Base-by-base conservation (phyloP, 2,888 invertebrate species). In the Heterodera filipjevi region DNA sequence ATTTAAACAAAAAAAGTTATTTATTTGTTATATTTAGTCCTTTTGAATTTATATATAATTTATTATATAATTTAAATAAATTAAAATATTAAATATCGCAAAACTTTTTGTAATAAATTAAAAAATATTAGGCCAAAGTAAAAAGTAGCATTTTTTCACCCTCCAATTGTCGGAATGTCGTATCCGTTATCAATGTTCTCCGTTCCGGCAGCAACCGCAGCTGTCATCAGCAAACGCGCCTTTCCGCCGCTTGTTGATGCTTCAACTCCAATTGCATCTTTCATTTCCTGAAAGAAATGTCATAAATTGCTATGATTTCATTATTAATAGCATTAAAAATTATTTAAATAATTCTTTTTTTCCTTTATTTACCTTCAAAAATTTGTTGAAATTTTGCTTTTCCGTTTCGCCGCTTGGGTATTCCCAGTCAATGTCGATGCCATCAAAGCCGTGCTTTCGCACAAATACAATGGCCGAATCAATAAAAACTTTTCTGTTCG, bases 151-250 rank as follows among this genome's bases (percentile, higher is more conserved):
- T 5, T 44, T 32, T 32, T 32, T 64, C 82, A 85, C 81, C 85
- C 82, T 64, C 89, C 89, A 32, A 91, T 82, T 30, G 84, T 84
- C 12, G 89, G 86, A 33, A 95, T 91, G 84, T 95, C 95, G 87
- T 95, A 96, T 0, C 94, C 95, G 19, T 93, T 92, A 81, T 93
- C 93, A 71, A 96, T 95, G 0, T 95, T 94, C 90, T 95, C 94
- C 86, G 94, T 94, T 89, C 95, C 95, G 0, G 95, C 95, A 0
- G 95, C 95, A 16, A 82, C 79, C 6, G 95, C 93, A 0, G 94
- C 93, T 1, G 95, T 94, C 46, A 96, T 89, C 66, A 93, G 92
- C 88, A 95, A 91, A n/a, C 92, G 92, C 12, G 82, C 82, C 27
- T 81, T 79, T 30, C 82, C 80, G n/a, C 82, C 80, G n/a, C 84